Percentiles rank a stretch among this genome's conserved stretches.
phyloP scores from a whole-genome alignment of 2,797 vertebrate species.

The Falco columbarius region DNA sequence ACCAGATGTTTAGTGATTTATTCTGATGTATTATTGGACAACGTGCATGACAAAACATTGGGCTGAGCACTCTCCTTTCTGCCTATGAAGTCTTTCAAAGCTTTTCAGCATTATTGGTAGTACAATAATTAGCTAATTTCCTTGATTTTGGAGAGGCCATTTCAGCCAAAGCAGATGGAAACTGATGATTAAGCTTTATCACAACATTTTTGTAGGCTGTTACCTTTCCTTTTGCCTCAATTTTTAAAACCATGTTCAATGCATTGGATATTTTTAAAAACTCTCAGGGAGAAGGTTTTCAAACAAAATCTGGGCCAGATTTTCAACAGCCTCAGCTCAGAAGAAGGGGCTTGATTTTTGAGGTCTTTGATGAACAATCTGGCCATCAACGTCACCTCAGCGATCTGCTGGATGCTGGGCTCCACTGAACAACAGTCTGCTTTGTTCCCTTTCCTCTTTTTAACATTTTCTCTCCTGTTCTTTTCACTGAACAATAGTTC shows the following conservation, averaged over 20 bases:
- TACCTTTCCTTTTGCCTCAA: constrained; percentile 37
- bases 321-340: background rate
- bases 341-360: background rate
- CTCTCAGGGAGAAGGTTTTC: background rate
- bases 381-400: background rate
- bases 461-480: background rate
- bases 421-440: background rate
- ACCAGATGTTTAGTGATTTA: constrained; percentile 67
- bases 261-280: background rate
- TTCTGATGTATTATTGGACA: constrained; percentile 36
- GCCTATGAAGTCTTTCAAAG: constrained; percentile 21
- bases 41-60: constrained; percentile 11
- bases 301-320: constrained; percentile 13
- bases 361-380: background rate
- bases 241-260: background rate
- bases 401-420: background rate
- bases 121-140: constrained; percentile 48
- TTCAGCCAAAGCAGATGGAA: constrained; percentile 57
- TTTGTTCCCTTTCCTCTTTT: background rate
- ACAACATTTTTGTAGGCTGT: background rate
- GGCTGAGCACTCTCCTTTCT: constrained; percentile 13
- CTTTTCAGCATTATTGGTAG: constrained; percentile 34
- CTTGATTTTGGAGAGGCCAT: constrained; percentile 16
- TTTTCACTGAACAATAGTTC: background rate
- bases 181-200: constrained; percentile 29